Evolutionary conservation across 2,797 vertebrate species (phyloP).

Genomic region (Ceryle rudis): DNA sequence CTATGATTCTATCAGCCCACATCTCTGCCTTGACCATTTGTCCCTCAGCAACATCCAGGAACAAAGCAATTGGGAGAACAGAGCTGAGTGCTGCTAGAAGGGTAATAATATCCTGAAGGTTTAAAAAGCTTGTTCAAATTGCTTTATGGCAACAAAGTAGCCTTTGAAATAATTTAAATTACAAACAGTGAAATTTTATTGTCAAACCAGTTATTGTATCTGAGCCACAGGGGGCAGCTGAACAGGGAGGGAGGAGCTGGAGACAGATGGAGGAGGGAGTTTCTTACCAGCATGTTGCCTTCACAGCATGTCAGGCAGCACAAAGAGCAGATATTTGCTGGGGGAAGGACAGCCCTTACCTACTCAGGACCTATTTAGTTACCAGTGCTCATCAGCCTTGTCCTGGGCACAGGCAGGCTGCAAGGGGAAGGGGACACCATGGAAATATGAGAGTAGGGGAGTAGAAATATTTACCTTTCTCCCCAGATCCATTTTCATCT

Average conservation of each 20-base stretch:
- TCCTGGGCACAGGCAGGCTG: background rate
- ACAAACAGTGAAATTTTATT: conserved; percentile 22
- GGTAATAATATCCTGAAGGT: background rate
- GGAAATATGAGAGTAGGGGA: background rate
- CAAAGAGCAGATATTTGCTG: background rate
- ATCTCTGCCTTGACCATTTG: background rate
- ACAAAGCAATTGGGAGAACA: background rate
- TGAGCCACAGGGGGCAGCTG: background rate
- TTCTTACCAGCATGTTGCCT: background rate
- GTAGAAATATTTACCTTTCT: background rate
- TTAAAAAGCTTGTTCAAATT: background rate
- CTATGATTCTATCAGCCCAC: background rate
- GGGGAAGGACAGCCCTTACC: background rate
- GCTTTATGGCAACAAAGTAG: conserved; percentile 1
- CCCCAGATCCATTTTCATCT: background rate
- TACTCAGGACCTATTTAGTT: background rate
- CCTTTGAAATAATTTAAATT: background rate
- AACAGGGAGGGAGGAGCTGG: background rate
- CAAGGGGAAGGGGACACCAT: background rate
- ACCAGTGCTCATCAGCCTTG: background rate
- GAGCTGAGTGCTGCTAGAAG: background rate
- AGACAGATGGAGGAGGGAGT: background rate
- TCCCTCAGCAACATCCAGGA: background rate
- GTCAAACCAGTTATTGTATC: background rate
- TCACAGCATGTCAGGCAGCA: rapidly evolving